Evolutionary conservation across 2,888 invertebrate species (phyloP).

Genomic region (Drosophila macrospina): DNA sequence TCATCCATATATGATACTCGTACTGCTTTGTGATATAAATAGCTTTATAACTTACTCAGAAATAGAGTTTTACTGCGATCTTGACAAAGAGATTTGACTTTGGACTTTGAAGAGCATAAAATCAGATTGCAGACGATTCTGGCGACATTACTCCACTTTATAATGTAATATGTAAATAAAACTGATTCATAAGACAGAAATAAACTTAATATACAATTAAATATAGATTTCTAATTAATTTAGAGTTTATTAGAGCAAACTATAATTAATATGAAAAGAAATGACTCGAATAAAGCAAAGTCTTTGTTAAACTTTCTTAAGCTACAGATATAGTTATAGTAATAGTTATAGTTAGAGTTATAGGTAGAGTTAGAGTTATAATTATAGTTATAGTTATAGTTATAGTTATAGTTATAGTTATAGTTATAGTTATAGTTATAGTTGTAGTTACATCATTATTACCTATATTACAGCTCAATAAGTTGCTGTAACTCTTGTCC

Average conservation of each 20-base stretch:
- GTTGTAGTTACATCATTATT: neutral
- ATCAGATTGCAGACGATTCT: neutral
- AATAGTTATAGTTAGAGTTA: too few relatives aligned
- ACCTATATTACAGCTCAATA: neutral
- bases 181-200: neutral
- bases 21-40: neutral
- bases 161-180: neutral
- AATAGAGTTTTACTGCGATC: neutral
- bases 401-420: too few relatives aligned
- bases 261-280: neutral
- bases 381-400: neutral
- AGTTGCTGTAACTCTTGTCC: conserved; percentile 13
- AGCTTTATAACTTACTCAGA: neutral
- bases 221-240: neutral
- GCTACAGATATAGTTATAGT: neutral
- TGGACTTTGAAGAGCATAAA: neutral
- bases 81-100: neutral
- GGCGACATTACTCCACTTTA: neutral
- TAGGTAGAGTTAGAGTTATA: too few relatives aligned
- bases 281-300: too few relatives aligned
- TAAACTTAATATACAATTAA: too few relatives aligned
- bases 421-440: neutral
- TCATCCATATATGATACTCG: neutral
- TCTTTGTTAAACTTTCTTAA: neutral
- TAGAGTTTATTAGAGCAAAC: neutral